These are phyloP conservation scores for Siniperca obscura DNA, from an alignment of 2,797 vertebrate genomes.

Conservation along the genomic window DNA sequence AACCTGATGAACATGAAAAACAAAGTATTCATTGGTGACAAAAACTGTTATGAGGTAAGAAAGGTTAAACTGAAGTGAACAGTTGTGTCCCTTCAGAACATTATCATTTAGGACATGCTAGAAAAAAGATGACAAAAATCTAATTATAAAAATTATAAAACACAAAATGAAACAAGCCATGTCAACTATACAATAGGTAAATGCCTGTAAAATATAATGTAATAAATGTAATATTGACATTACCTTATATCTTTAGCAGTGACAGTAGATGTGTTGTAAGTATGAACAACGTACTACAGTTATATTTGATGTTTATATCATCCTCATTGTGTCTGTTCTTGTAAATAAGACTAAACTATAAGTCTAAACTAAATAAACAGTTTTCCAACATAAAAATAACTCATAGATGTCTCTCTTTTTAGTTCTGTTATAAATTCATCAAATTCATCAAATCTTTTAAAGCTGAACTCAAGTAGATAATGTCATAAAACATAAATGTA, in stretches of 20 bases:
- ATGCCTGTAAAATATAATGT: not conserved
- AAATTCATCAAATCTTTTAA: not conserved
- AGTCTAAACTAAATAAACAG: not conserved
- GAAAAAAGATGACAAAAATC: not conserved
- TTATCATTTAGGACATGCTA: not conserved
- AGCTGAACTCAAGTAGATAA: not conserved
- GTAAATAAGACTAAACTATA: not conserved
- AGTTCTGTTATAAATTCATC: not conserved
- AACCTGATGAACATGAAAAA: conserved; percentile 84
- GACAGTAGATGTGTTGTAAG: not conserved
- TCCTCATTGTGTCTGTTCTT: not conserved
- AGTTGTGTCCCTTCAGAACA: not conserved
- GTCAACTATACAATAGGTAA: not conserved
- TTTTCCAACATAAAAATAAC: not conserved
- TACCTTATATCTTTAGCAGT: not conserved
- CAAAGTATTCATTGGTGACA: conserved; percentile 81
- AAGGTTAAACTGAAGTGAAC: not conserved
- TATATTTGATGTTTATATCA: not conserved
- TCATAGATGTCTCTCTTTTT: not conserved
- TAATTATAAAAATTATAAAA: not conserved
- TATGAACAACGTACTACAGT: not conserved
- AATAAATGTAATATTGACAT: not conserved
- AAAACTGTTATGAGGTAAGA: conserved; percentile 88
- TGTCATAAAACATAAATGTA: not conserved
- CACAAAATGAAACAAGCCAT: not conserved